These are phyloP conservation scores for Sipha maydis DNA, from an alignment of 2,888 invertebrate genomes.

Conservation along the genomic window DNA sequence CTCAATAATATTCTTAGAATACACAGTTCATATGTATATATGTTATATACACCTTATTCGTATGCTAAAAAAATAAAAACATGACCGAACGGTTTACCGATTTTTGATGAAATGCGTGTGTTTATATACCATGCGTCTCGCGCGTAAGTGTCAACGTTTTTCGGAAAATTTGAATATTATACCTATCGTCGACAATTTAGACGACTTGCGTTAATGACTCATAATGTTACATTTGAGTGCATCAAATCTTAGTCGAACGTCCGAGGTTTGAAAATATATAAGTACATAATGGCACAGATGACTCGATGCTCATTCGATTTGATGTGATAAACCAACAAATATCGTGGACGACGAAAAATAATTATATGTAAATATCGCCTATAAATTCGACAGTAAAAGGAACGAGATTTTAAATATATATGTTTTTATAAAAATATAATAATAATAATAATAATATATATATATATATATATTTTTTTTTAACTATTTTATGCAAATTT, in stretches of 20 bases:
- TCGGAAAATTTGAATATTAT: conserved; percentile 25
- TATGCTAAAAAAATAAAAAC: conserved; percentile 12
- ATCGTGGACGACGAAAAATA: background rate
- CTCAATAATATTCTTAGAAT: background rate
- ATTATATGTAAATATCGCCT: background rate
- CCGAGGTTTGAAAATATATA: background rate
- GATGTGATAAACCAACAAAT: background rate
- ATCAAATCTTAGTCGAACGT: background rate
- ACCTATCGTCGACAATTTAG: background rate
- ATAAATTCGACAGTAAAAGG: background rate
- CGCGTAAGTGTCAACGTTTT: background rate
- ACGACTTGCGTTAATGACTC: background rate
- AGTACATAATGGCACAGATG: too few relatives aligned
- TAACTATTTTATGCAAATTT: background rate
- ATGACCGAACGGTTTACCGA: conserved; percentile 20
- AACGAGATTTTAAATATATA: background rate
- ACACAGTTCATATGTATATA: background rate
- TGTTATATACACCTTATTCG: background rate
- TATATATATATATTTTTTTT: too few relatives aligned
- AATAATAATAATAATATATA: too few relatives aligned
- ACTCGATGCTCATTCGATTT: too few relatives aligned
- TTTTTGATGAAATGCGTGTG: background rate
- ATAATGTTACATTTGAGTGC: background rate
- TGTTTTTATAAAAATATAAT: too few relatives aligned
- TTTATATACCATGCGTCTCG: background rate